Evolutionary conservation across 2,797 vertebrate genomes (phyloP), one percentile per base, ranked within the genome.

Genomic region (Megalops cyprinoides): DNA sequence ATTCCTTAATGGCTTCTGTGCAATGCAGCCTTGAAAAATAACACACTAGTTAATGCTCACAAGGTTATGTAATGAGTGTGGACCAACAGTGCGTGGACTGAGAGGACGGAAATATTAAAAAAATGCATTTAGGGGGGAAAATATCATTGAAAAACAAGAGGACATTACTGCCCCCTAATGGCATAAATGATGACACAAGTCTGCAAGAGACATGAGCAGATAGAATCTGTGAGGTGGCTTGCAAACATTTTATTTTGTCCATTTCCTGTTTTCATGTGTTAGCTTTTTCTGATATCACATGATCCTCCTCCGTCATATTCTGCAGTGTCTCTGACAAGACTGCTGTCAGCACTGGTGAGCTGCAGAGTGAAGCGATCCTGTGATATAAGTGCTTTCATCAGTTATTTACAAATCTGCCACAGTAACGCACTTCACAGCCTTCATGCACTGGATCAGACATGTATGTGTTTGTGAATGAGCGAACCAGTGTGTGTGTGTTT

Each of bases 81-180:
- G 23, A 25, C 75, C 49, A 34, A 31, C 20, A 20, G 71, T 15
- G 15, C 15, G 12, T 53, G 9, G 51, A 53, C 51, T n/a, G 39
- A 12, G 58, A 55, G 20, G 76, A 37, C 37, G n/a, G 25, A 15
- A 60, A n/a, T 28, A 51, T 7, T n/a, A n/a, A 15, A 18, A 18
- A 39, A 7, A 73, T 12, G 23, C 31, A 1, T 1, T 34, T n/a
- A 0, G 39, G 69, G 28, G 20, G 14, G 39, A 20, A 1, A 9
- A n/a, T 42, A 71, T 23, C 67, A 71, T 9, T n/a, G 9, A 44
- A n/a, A 34, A n/a, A 25, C 18, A 42, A 73, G n/a, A 73, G n/a
- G 39, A 55, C 67, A 53, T 79, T n/a, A 53, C 42, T 55, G 34
- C 78, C 78, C 78, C 67, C 78, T 79, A 4, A 10, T 73, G 78